Conservation (phyloP, 2,888 invertebrate genomes). For the Diogma glabrata region DNA sequence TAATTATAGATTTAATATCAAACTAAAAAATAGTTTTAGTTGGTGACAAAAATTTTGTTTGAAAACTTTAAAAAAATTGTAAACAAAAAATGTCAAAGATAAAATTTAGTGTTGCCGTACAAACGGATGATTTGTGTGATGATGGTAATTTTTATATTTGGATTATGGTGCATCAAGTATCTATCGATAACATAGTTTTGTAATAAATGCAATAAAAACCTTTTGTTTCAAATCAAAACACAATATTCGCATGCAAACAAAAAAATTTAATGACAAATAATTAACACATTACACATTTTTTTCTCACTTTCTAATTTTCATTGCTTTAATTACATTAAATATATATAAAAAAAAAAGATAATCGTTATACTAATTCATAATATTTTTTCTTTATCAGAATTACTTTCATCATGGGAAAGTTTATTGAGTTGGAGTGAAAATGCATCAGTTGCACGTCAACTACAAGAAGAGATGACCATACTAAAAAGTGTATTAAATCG, state of each 20-base stretch:
- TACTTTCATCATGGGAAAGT: slow-evolving; percentile 37
- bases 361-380: not conserved
- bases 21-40: too few relatives aligned
- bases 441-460: slow-evolving; percentile 34
- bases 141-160: slow-evolving; percentile 9
- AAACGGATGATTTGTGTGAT: slow-evolving; percentile 26
- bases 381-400: slow-evolving; percentile 26
- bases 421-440: slow-evolving; percentile 37
- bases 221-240: too few relatives aligned
- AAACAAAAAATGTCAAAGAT: slow-evolving; percentile 3
- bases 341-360: not conserved
- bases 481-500: slow-evolving; percentile 32
- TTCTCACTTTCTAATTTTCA: not conserved
- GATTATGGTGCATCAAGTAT: too few relatives aligned
- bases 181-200: too few relatives aligned
- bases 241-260: slow-evolving; percentile 3
- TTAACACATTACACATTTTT: too few relatives aligned
- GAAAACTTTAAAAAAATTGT: not conserved
- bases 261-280: too few relatives aligned
- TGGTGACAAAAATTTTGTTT: not conserved
- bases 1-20: too few relatives aligned
- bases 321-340: not conserved
- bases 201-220: too few relatives aligned
- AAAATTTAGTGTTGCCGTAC: slow-evolving; percentile 27
- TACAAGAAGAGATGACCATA: slow-evolving; percentile 37